Evolutionary conservation across 1,140 invertebrate genomes (phyloP), one percentile per base, ranked within the genome.

Genomic region (Pantala flavescens): DNA sequence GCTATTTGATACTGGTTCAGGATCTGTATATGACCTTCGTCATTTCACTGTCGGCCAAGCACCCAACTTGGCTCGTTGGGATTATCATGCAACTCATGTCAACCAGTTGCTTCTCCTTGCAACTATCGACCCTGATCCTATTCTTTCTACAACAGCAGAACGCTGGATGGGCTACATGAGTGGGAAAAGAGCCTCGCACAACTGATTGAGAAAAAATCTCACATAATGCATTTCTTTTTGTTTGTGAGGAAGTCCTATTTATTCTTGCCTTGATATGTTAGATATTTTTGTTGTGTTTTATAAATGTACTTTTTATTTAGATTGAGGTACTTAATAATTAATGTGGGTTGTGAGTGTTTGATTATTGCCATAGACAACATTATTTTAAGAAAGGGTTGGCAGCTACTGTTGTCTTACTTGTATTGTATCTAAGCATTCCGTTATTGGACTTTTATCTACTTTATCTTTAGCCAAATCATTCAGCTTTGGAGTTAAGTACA

Each of bases 1-100:
- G 0, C 86, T 99, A 7, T 99, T 91, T 83, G 98, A 99, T 82
- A 98, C 94, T 23, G 98, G 98, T 5, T 93, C 93, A 49, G 95
- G 95, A 19, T 97, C 96, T n/a, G 90, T 94, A 71, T 99, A 99
- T 83, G 98, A 99, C 85, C 85, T 99, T 55, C 84, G 97, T 5
- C 97, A 99, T 83, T 89, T 98, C 78, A 94, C 92, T 0, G 82
- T 97, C 21, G 91, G 92, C 24, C 88, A 91, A 14, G 90, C 96
- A 36, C 98, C 98, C 0, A 99, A 99, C 84, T 85, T 94, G 74
- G 92, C 92, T 19, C 82, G 92, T 76, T 98, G 97, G 95, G 98
- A 99, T 82, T 99, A 99, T 82, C 98, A 99, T 84, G 94, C 95
- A 9, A 98, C 97, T 14, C 98, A 99, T 82, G 92, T 99, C 24